Percentiles rank a stretch among this genome's conserved stretches.
These are phyloP conservation scores for Osmerus mordax DNA, from an alignment of 2,113 vertebrate genomes.

Conservation along the genomic window DNA sequence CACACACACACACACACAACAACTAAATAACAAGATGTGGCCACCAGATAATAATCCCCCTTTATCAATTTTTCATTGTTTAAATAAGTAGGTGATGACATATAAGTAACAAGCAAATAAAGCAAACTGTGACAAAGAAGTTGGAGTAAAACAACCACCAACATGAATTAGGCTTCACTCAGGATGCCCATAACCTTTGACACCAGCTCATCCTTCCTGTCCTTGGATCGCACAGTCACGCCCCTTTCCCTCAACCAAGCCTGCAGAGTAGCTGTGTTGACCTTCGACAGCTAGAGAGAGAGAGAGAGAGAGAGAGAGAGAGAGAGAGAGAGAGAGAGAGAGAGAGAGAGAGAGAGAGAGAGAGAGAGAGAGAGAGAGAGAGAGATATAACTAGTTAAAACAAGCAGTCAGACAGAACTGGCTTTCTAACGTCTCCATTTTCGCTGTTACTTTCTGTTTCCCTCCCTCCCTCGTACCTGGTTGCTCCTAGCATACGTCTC, in stretches of 20 bases:
- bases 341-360: not conserved
- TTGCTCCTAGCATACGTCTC: slow-evolving; percentile 59
- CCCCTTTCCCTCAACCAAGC: slow-evolving; percentile 63
- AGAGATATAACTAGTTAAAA: not conserved
- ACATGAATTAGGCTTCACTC: slow-evolving; percentile 49
- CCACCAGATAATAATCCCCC: too few species aligned
- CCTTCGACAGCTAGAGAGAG: slow-evolving; percentile 52
- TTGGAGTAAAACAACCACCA: slow-evolving; percentile 1
- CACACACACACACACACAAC: too few species aligned
- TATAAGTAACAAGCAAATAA: too few species aligned
- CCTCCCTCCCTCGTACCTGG: slow-evolving; percentile 60
- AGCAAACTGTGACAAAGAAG: not conserved
- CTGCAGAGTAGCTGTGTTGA: slow-evolving; percentile 56
- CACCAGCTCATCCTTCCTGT: slow-evolving; percentile 69
- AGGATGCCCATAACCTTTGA: slow-evolving; percentile 67
- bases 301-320: not conserved
- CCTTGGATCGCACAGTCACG: slow-evolving; percentile 46
- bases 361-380: not conserved
- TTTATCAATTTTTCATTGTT: too few species aligned
- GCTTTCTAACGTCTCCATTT: too few species aligned
- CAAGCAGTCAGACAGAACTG: not conserved
- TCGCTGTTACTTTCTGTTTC: not conserved
- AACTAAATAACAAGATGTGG: too few species aligned
- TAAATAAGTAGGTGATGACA: too few species aligned
- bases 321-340: not conserved